Conservation (phyloP, 2,888 invertebrate genomes). For the Acleris laterana region DNA sequence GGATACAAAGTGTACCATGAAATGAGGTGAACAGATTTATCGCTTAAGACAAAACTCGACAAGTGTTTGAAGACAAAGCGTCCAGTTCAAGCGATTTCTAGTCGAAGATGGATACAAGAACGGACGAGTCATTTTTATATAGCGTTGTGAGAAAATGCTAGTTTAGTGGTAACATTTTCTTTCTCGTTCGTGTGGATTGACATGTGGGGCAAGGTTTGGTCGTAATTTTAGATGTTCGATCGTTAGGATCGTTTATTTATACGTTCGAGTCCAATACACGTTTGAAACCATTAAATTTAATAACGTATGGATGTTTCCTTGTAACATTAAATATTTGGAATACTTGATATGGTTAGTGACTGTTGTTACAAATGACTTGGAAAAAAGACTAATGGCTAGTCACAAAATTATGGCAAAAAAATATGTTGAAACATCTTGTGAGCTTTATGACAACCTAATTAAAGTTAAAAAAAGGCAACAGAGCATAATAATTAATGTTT, state of each 20-base stretch:
- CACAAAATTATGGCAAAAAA: too few relatives aligned
- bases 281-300: conserved; percentile 27
- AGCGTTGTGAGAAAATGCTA: conserved; percentile 75
- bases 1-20: conserved; percentile 76
- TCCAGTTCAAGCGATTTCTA: conserved; percentile 14
- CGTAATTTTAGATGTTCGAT: conserved; percentile 16
- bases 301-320: conserved; percentile 22
- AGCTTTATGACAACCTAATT: too few relatives aligned
- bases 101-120: conserved; percentile 31
- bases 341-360: conserved; percentile 1
- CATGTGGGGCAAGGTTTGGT: not conserved
- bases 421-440: too few relatives aligned
- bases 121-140: conserved; percentile 75
- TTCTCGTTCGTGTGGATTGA: conserved; percentile 16
- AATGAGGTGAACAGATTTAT: conserved; percentile 60
- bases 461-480: too few relatives aligned
- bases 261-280: conserved; percentile 5
- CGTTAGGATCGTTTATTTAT: conserved; percentile 28
- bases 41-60: conserved; percentile 21
- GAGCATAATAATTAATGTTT: not conserved
- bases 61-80: conserved; percentile 21
- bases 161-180: conserved; percentile 65
- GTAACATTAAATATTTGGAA: conserved; percentile 6
- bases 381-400: too few relatives aligned
- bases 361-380: conserved; percentile 1